phyloP scores from a whole-genome alignment of 2,888 invertebrate species.

The Hartigia nigra region DNA sequence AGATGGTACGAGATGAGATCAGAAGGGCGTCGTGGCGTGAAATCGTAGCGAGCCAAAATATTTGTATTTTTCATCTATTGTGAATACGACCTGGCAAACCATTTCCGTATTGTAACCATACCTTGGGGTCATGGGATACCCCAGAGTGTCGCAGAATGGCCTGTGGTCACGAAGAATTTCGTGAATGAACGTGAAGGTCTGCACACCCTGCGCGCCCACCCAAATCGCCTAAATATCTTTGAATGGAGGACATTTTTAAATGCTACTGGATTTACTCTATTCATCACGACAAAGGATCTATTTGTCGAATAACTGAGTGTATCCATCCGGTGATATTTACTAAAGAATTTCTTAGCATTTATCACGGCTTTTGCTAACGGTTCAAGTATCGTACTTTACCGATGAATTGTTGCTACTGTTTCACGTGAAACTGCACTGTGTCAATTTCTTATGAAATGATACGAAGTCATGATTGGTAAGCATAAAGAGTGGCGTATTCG shows the following conservation, averaged over 20 bases:
- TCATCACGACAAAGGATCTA: background rate
- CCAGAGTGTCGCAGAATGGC: constrained; percentile 35
- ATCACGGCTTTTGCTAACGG: background rate
- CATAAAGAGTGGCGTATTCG: background rate
- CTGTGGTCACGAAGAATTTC: constrained; percentile 45
- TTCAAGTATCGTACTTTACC: background rate
- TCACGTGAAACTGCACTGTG: background rate
- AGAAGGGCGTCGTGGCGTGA: constrained; percentile 43
- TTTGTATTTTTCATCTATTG: constrained; percentile 44
- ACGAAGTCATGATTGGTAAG: background rate
- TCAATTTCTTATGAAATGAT: background rate
- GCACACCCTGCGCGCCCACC: constrained; percentile 43
- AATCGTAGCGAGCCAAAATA: constrained; percentile 56
- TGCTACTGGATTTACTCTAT: constrained; percentile 35
- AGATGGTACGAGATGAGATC: background rate
- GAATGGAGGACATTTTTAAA: constrained; percentile 38
- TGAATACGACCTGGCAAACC: background rate
- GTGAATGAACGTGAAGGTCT: constrained; percentile 35
- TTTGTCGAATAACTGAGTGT: background rate
- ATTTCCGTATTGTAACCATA: constrained; percentile 24
- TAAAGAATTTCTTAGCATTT: background rate
- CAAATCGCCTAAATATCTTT: constrained; percentile 52
- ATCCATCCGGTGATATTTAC: background rate
- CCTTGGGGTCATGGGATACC: constrained; percentile 9
- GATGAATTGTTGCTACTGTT: too few relatives aligned